Base-by-base conservation (phyloP, 2,113 vertebrate species). In the Balaeniceps rex region DNA sequence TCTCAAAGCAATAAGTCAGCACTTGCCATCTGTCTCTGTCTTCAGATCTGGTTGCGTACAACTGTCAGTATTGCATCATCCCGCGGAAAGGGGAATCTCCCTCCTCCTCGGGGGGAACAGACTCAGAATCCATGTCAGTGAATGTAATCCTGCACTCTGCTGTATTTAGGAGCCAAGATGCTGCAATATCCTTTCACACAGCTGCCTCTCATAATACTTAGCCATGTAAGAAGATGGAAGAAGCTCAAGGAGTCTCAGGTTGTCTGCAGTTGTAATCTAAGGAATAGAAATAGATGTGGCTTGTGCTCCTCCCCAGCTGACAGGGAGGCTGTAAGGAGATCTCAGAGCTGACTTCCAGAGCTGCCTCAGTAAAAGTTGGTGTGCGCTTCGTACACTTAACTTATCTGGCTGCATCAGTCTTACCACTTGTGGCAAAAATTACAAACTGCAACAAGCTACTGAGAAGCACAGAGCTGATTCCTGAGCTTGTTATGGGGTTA, bases 21-120 rank as follows among this genome's bases (percentile, higher is more conserved):
- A 55, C 44, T 93, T 6, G 3, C 94, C 96, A 97, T 95, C 95
- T 96, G 88, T 89, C 90, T 93, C 57, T 61, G 83, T 47, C 93
- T 87, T 87, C 76, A 60, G 81, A 76, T 80, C 84, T 88, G 89
- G 11, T 84, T 91, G 80, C 70, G 72, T 94, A 83, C 89, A 78
- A 74, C 91, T 88, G 66, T 80, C 85, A 72, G 60, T 13, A 29
- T 95, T 95, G 93, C 94, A 94, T 94, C 87, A 94, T 75, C 57
- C 63, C 2, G 2, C 8, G 3, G 70, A 66, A 93, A 76, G 71
- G 93, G 91, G 87, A 91, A 95, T 94, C 89, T 97, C 92, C 80
- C 77, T 88, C 55, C 69, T 85, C 61, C 68, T 81, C 9, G 0
- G 10, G 34, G 55, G 46, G 36, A 54, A 11, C 28, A 12, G 13